Evolutionary conservation across 2,888 invertebrate species (phyloP).

Genomic region (Microctonus aethiopoides): DNA sequence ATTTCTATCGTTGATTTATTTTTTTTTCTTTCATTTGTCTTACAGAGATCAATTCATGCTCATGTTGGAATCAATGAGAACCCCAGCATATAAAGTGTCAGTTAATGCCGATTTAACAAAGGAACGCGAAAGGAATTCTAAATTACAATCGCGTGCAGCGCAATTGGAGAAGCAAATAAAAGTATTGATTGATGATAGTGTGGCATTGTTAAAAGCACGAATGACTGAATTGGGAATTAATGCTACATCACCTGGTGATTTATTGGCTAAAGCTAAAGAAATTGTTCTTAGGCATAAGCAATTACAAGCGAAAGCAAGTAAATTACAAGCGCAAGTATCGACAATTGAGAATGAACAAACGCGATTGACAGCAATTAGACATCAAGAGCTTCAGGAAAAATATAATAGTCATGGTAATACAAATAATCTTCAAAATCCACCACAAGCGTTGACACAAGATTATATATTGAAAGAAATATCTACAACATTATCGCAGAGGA

Average conservation of each 20-base stretch:
- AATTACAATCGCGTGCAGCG: constrained; percentile 84
- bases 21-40: constrained; percentile 4
- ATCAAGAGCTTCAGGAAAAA: constrained; percentile 81
- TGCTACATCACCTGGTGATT: constrained; percentile 85
- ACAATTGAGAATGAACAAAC: constrained; percentile 82
- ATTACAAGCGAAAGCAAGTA: constrained; percentile 87
- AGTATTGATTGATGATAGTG: constrained; percentile 91
- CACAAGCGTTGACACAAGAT: constrained; percentile 76
- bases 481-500: constrained; percentile 83
- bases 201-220: constrained; percentile 85
- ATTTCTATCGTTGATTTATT: background rate
- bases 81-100: constrained; percentile 78
- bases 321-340: constrained; percentile 84
- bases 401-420: constrained; percentile 72
- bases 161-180: constrained; percentile 94
- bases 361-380: constrained; percentile 76
- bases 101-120: constrained; percentile 82
- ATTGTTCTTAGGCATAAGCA: constrained; percentile 94
- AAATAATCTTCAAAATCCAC: constrained; percentile 74
- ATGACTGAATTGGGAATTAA: constrained; percentile 93
- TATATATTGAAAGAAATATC: constrained; percentile 88
- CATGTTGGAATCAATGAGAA: constrained; percentile 86
- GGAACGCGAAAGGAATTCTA: constrained; percentile 85
- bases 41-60: constrained; percentile 84
- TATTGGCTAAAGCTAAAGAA: constrained; percentile 88